These are phyloP conservation scores for Glyptemys insculpta DNA, from an alignment of 2,797 vertebrate species.

Conservation along the genomic window DNA sequence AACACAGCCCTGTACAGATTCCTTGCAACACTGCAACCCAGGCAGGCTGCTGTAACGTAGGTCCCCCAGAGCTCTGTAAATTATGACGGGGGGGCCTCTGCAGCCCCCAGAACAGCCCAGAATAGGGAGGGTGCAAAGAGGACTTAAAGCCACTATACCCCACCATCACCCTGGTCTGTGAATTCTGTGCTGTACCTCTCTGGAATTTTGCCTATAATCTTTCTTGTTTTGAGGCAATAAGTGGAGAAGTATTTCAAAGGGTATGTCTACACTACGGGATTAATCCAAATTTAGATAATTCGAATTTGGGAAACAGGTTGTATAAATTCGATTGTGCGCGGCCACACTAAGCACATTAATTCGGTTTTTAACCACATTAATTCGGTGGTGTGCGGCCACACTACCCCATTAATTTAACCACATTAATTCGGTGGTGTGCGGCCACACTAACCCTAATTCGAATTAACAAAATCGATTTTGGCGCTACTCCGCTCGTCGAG, in stretches of 20 bases:
- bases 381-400: no score
- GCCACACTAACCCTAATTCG: no score
- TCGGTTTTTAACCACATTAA: no score
- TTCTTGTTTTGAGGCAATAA: neutral
- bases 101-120: neutral
- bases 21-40: neutral
- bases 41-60: neutral
- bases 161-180: neutral
- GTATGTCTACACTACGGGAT: no score
- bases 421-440: no score
- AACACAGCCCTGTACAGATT: neutral
- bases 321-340: no score
- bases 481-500: no score
- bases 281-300: no score
- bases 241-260: slow-evolving; percentile 1
- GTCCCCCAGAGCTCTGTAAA: neutral
- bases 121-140: neutral
- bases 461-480: no score
- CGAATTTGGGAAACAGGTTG: no score
- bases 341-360: no score
- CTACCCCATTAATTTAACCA: no score
- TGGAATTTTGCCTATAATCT: neutral
- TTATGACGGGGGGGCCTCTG: neutral
- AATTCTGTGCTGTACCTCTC: neutral
- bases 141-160: neutral